phyloP scores from a whole-genome alignment of 2,797 vertebrate species.

The Gephyroberyx darwinii region DNA sequence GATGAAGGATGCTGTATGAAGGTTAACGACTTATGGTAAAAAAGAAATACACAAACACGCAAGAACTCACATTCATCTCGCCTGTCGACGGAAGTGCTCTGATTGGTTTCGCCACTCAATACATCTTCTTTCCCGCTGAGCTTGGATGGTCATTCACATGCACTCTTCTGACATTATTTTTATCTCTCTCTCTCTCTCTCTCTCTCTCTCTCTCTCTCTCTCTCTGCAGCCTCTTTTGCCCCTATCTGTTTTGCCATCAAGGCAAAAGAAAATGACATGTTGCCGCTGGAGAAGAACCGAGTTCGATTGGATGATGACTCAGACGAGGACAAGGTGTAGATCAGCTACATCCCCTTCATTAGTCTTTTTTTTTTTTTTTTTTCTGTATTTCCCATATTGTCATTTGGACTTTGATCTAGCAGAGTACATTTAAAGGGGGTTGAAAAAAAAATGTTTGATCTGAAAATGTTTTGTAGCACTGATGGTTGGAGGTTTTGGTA shows the following conservation, averaged over 20 bases:
- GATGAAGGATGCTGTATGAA: too few relatives aligned
- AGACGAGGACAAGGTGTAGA: slow-evolving; percentile 88
- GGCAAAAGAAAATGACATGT: slow-evolving; percentile 94
- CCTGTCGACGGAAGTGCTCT: neutral
- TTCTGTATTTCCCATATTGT: neutral
- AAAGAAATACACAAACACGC: too few relatives aligned
- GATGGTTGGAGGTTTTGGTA: neutral
- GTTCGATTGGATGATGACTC: slow-evolving; percentile 96
- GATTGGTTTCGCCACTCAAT: neutral
- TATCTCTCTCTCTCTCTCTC: neutral
- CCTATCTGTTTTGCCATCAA: slow-evolving; percentile 98
- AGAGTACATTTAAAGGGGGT: neutral
- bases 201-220: slow-evolving; percentile 16
- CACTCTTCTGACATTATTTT: slow-evolving; percentile 3
- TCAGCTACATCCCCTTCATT: neutral
- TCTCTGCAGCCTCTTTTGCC: slow-evolving; percentile 89
- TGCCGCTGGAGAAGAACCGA: slow-evolving; percentile 96
- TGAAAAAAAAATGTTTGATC: too few relatives aligned
- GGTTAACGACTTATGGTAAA: too few relatives aligned
- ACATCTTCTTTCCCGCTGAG: slow-evolving; percentile 1
- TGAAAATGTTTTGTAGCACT: too few relatives aligned
- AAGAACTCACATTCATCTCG: too few relatives aligned
- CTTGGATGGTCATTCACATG: neutral
- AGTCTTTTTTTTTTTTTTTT: neutral
- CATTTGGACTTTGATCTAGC: neutral